Evolutionary conservation across 2,797 vertebrate species (phyloP).

Genomic region (Anguilla pacifica): DNA sequence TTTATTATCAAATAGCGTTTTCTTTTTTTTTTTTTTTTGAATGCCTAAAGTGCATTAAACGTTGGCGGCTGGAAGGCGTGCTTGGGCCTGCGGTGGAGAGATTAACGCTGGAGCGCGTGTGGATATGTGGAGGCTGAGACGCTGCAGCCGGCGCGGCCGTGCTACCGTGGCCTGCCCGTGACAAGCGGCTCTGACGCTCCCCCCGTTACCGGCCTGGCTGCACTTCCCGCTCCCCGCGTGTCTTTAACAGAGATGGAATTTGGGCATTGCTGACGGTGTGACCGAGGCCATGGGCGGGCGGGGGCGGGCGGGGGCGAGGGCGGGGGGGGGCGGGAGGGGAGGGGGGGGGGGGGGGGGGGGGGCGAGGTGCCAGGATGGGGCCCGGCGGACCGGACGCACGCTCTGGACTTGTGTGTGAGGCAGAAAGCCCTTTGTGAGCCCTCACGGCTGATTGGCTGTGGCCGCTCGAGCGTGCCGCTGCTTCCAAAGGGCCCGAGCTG

Average conservation of each 20-base stretch:
- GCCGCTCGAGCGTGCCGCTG: conserved; percentile 73
- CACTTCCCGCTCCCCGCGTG: background rate
- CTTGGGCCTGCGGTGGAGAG: no score
- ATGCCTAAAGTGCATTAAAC: background rate
- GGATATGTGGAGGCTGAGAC: no score
- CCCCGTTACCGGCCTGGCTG: no score
- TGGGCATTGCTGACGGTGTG: background rate
- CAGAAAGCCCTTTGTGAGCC: conserved; percentile 78
- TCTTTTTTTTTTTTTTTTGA: background rate
- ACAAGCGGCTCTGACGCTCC: no score
- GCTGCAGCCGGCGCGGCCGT: no score
- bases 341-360: conserved; percentile 16
- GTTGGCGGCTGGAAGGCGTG: no score
- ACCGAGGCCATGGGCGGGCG: conserved; percentile 19
- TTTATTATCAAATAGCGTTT: background rate
- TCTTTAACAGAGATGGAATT: background rate
- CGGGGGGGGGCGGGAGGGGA: conserved; percentile 21
- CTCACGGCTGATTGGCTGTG: conserved; percentile 77
- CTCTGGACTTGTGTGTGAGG: conserved; percentile 80
- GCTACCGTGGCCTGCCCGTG: no score
- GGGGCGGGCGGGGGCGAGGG: conserved; percentile 21
- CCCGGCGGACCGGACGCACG: conserved; percentile 65
- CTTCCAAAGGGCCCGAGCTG: conserved; percentile 72
- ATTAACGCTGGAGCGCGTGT: no score
- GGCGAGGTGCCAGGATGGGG: conserved; percentile 48